phyloP scores from a whole-genome alignment of 2,113 vertebrate genomes.

The Psittacara wagleri region DNA sequence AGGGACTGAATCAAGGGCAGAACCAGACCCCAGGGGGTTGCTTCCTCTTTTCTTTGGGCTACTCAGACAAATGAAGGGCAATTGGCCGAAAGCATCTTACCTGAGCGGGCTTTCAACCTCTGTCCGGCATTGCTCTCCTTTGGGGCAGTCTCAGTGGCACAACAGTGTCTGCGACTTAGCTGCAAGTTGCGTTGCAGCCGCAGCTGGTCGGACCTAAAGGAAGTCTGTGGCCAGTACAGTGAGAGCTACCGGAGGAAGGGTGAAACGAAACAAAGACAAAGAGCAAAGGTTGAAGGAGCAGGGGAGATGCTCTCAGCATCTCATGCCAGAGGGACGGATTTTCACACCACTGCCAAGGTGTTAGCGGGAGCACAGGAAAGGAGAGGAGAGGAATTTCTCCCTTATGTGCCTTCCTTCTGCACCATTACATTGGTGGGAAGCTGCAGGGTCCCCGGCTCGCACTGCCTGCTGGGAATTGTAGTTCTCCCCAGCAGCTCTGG shows the following conservation, averaged over 20 bases:
- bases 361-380: accelerated
- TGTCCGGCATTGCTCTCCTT: background rate
- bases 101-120: background rate
- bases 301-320: background rate
- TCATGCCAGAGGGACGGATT: accelerated
- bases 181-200: background rate
- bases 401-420: background rate
- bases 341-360: accelerated
- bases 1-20: background rate
- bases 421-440: background rate
- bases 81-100: background rate
- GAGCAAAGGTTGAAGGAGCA: background rate
- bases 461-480: constrained; percentile 46
- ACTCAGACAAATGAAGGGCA: background rate
- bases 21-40: background rate
- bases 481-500: background rate
- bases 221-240: background rate
- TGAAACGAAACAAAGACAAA: background rate
- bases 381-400: background rate
- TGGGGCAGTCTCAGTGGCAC: background rate
- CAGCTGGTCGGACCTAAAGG: background rate
- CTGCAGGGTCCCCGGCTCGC: background rate
- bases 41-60: background rate
- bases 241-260: constrained; percentile 42
- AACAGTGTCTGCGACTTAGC: background rate